Base-by-base conservation (phyloP, 92 coral and sea anemone genomes). In the Heliopora coerulea region DNA sequence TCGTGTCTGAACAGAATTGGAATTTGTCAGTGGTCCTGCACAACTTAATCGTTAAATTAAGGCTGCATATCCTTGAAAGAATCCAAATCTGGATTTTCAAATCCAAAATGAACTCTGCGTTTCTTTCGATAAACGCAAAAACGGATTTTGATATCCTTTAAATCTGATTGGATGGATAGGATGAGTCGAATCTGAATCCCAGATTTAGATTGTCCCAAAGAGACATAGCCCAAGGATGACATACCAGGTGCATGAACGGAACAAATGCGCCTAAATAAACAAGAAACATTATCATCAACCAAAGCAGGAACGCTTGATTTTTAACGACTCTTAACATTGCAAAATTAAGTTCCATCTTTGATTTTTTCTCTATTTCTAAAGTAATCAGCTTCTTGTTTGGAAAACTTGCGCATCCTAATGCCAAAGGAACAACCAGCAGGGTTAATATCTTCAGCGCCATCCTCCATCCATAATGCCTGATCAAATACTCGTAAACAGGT, bases 381-480 rank as follows among this genome's bases (percentile, higher is more conserved):
- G 33, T 25, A 21, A 65, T 17, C 26, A 39, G 54, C 0, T 24
- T 28, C n/a, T 26, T 65, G 31, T 44, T 44, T 17, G 72, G 72
- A 41, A 65, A 41, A 29, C 39, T 1, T 27, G 56, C 54, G 8
- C 72, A 39, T 7, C 30, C 54, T 8, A 42, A 27, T 19, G 17
- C 52, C 33, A 65, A 17, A 25, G 72, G 72, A 23, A 65, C 28
- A 9, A 65, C 8, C 23, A 65, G 10, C 0, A 39, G 7, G 0
- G 72, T 42, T 25, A 65, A 23, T 21, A 65, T 11, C 18, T 28
- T 65, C 29, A 39, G 30, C 0, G 72, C 50, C 3, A 46, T 29
- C 6, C 72, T 20, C 72, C 72, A 65, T 5, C 72, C 72, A 56
- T 65, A 65, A 0, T 39, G 20, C 11, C 72, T 19, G 25, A 65